A percentile compares a stretch with the other conserved stretches of the same genome.
These are phyloP conservation scores for Hiodon alosoides DNA, from an alignment of 2,113 vertebrate species.

Conservation along the genomic window DNA sequence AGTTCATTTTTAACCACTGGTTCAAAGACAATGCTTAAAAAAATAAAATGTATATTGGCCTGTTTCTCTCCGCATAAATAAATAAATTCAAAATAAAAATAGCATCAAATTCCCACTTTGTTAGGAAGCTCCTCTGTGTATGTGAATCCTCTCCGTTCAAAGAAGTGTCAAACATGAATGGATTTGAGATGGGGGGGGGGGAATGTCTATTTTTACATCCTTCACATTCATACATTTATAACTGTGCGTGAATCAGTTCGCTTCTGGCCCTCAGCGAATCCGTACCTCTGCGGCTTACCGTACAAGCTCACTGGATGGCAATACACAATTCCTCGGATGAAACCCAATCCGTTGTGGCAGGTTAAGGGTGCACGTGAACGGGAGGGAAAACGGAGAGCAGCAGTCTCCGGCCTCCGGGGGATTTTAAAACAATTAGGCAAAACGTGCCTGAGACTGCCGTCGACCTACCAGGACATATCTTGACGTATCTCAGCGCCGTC, in stretches of 20 bases:
- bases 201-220: constrained; percentile 33
- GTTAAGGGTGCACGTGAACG: constrained; percentile 39
- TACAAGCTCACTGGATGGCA: constrained; percentile 29
- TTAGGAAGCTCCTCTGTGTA: constrained; percentile 14
- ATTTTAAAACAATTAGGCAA: constrained; percentile 32
- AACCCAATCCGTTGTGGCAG: constrained; percentile 39
- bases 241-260: constrained; percentile 36
- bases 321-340: constrained; percentile 31
- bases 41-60: too few relatives aligned
- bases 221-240: constrained; percentile 36
- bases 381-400: constrained; percentile 23
- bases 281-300: constrained; percentile 10
- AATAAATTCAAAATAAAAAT: too few relatives aligned
- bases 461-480: constrained; percentile 10
- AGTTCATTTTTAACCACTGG: too few relatives aligned
- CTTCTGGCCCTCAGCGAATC: constrained; percentile 32
- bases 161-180: constrained; percentile 30
- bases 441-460: constrained; percentile 34
- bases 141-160: constrained; percentile 23
- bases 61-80: too few relatives aligned
- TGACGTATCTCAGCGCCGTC: background rate
- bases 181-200: constrained; percentile 22
- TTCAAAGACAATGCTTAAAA: too few relatives aligned
- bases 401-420: constrained; percentile 30
- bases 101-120: background rate